These are phyloP conservation scores for Trichosurus vulpecula DNA, from an alignment of 2,797 vertebrate species.

Conservation along the genomic window DNA sequence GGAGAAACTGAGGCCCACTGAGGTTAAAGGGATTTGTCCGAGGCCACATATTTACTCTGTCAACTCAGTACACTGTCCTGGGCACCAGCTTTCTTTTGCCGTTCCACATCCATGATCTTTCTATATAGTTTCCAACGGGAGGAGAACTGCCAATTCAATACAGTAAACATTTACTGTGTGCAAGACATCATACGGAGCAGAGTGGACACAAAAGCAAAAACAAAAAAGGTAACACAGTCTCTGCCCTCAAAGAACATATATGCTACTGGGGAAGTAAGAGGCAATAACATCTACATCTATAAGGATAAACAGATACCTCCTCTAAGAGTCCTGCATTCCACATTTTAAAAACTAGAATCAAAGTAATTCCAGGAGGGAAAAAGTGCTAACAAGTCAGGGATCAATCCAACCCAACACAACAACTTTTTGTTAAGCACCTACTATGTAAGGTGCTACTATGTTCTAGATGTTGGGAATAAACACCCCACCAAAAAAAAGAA, in stretches of 20 bases:
- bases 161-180: background rate
- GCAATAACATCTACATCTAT: background rate
- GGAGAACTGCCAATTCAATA: background rate
- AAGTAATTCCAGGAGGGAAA: background rate
- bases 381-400: background rate
- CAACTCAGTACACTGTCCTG: background rate
- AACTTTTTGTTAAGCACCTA: background rate
- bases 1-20: background rate
- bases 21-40: background rate
- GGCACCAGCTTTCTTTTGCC: background rate
- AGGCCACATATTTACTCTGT: background rate
- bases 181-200: background rate
- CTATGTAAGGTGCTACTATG: background rate
- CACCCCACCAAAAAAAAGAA: background rate
- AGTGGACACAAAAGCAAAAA: background rate
- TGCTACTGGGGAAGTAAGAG: background rate
- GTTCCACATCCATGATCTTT: background rate
- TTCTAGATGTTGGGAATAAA: background rate
- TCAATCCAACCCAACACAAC: background rate
- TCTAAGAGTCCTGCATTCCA: background rate
- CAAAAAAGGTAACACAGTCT: background rate
- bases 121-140: background rate
- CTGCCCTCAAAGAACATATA: background rate
- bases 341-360: background rate
- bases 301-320: background rate